Base-by-base conservation (phyloP, 2,113 vertebrate species). In the Gavia stellata region DNA sequence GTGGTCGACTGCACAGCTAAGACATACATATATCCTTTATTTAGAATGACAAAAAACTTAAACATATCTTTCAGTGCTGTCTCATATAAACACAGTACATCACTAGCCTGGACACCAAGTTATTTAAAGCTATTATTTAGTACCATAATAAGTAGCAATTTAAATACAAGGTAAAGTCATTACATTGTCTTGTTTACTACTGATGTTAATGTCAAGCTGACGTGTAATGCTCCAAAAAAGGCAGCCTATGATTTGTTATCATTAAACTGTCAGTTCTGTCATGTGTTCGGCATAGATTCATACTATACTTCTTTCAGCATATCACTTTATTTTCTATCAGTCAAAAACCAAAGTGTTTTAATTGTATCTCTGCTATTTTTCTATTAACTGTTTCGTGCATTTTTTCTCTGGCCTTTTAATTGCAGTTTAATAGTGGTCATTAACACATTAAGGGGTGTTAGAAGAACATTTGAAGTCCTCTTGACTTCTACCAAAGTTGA, bases 361-460 rank as follows among this genome's bases (percentile, higher is more conserved):
- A 98, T 98, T 98, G 97, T 98, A 93, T 98, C 95, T 98, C 94
- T 97, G 96, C 98, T 98, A 98, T 98, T 98, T 98, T 99, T 98
- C 97, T 97, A 98, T 98, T 99, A 99, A 98, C 98, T 98, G 97
- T 99, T 99, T 99, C 98, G 62, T 97, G 98, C 98, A 98, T 98
- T 98, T 98, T 98, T 96, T 92, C 98, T 97, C 97, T 98, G 98
- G 98, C 98, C 98, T 98, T 98, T 98, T 99, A 99, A 99, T 99
- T 99, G 98, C 97, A 97, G 98, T 99, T 98, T 99, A 99, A 99
- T 99, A 98, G 98, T 98, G 98, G 98, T 99, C 99, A 99, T 98
- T 99, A 99, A 99, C 98, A 99, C 99, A 99, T 99, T 99, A 99
- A 98, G 97, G 97, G 98, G 98, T 98, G 98, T 98, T 98, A 98